Conservation (phyloP, 2,888 invertebrate species). For the Pecten maximus region DNA sequence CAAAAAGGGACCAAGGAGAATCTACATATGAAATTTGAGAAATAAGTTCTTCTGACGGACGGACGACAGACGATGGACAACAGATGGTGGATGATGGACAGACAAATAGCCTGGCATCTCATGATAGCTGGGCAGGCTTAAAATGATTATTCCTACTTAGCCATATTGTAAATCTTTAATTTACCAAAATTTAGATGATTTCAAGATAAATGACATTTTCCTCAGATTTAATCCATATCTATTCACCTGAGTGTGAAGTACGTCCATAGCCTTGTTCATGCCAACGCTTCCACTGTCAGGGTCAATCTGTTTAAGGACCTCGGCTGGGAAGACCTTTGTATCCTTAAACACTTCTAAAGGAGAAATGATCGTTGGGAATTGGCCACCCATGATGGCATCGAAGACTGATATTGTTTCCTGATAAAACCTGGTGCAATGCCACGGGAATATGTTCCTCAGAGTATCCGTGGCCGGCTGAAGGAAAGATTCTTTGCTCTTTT, state of each 20-base stretch:
- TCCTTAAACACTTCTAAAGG: not conserved
- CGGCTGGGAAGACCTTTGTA: not conserved
- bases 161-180: too few species aligned
- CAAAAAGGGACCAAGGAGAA: too few species aligned
- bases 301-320: not conserved
- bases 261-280: not conserved
- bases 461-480: not conserved
- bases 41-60: too few species aligned
- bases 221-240: too few species aligned
- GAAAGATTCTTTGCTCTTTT: not conserved
- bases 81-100: too few species aligned
- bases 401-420: not conserved
- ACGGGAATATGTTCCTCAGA: not conserved
- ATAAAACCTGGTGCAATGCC: not conserved
- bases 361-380: not conserved
- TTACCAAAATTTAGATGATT: too few species aligned
- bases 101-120: too few species aligned
- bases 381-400: not conserved
- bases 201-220: too few species aligned
- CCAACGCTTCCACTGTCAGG: not conserved
- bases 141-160: too few species aligned
- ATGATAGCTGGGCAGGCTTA: too few species aligned
- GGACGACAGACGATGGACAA: too few species aligned
- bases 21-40: too few species aligned
- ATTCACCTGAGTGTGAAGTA: not conserved